These are phyloP conservation scores for Podargus strigoides DNA, from an alignment of 2,797 vertebrate genomes.

Conservation along the genomic window DNA sequence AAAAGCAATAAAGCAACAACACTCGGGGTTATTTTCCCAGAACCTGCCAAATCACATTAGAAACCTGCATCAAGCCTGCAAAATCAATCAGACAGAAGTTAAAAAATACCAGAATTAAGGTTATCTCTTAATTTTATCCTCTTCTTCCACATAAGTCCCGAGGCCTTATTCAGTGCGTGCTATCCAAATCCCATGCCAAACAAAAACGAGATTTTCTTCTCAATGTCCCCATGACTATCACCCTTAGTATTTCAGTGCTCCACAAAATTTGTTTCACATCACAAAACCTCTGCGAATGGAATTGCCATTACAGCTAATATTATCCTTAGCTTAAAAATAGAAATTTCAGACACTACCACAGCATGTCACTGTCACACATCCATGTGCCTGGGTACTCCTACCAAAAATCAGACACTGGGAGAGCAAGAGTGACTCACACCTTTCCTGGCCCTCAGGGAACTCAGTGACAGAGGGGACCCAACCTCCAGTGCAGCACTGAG, in stretches of 20 bases:
- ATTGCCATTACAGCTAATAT: not conserved
- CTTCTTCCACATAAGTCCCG: not conserved
- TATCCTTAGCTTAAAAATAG: not conserved
- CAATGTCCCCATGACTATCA: not conserved
- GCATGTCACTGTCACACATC: not conserved
- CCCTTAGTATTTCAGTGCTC: not conserved
- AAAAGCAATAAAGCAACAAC: not conserved
- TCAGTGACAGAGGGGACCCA: not conserved
- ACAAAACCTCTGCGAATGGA: not conserved
- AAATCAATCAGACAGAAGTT: not conserved
- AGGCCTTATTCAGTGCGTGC: not conserved
- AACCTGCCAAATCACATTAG: not conserved
- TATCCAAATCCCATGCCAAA: not conserved
- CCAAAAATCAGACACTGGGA: not conserved
- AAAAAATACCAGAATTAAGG: not conserved
- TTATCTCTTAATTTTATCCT: not conserved
- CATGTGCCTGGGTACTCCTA: not conserved
- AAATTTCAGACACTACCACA: not conserved
- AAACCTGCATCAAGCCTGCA: not conserved
- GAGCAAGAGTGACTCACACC: not conserved
- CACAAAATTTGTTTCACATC: not conserved
- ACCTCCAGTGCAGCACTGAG: not conserved
- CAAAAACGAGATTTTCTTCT: not conserved
- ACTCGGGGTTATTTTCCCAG: not conserved
- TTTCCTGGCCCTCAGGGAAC: accelerated